phyloP scores from a whole-genome alignment of 2,888 invertebrate genomes.

The Lasioglossum morio region DNA sequence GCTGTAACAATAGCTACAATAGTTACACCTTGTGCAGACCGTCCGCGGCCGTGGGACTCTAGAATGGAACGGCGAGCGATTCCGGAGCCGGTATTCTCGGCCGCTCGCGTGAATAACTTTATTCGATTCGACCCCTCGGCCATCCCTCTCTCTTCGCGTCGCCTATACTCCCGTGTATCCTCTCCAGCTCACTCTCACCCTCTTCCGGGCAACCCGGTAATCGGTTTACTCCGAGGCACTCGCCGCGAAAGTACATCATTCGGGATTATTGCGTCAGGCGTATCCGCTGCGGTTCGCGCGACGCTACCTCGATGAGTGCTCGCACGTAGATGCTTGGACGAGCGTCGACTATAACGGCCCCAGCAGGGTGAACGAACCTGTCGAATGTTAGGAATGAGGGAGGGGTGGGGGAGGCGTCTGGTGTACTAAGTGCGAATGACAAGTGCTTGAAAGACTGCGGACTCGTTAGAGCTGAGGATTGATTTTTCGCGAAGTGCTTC shows the following conservation, averaged over 20 bases:
- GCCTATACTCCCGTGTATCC: background rate
- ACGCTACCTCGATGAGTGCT: conserved; percentile 26
- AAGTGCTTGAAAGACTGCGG: conserved; percentile 8
- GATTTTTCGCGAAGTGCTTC: conserved; percentile 10
- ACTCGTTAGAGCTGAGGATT: conserved; percentile 9
- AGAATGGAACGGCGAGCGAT: conserved; percentile 48
- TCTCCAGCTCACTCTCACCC: conserved; percentile 13
- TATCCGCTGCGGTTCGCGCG: conserved; percentile 47
- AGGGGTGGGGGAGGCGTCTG: background rate
- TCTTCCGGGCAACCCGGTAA: conserved; percentile 52
- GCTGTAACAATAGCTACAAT: background rate
- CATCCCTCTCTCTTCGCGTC: background rate
- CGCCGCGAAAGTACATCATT: conserved; percentile 67
- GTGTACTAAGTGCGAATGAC: conserved; percentile 1
- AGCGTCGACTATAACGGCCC: conserved; percentile 18
- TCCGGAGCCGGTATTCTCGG: conserved; percentile 41
- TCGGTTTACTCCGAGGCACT: conserved; percentile 68
- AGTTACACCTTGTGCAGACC: background rate
- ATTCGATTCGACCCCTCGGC: conserved; percentile 48
- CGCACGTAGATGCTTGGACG: conserved; percentile 36
- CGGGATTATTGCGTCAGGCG: conserved; percentile 69
- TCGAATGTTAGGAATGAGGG: background rate
- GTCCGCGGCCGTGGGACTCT: conserved; percentile 1
- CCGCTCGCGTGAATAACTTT: conserved; percentile 62
- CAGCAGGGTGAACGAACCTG: background rate